Conservation (phyloP, 2,888 invertebrate species). For the Drosophila borborema region DNA sequence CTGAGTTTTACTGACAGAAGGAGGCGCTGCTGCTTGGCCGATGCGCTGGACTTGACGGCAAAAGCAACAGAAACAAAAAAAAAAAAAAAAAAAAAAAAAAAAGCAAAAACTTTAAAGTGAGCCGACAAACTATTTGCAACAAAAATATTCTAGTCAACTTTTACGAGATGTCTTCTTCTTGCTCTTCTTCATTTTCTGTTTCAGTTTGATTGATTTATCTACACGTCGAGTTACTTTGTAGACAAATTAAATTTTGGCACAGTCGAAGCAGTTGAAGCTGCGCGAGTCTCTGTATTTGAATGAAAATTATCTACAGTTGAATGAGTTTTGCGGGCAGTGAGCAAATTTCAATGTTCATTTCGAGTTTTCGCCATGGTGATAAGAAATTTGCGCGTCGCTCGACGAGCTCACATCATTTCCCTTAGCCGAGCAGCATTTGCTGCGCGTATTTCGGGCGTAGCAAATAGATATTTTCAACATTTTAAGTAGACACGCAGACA, state of each 20-base stretch:
- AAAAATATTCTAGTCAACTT: conserved; percentile 43
- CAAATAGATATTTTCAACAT: conserved; percentile 80
- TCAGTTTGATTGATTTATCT: conserved; percentile 74
- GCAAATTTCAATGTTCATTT: conserved; percentile 77
- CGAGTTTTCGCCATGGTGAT: conserved; percentile 59
- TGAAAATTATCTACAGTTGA: conserved; percentile 82
- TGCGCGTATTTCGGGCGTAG: conserved; percentile 72
- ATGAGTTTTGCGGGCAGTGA: conserved; percentile 70
- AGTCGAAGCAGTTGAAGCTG: conserved; percentile 43
- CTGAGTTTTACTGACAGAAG: conserved; percentile 12
- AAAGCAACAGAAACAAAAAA: conserved; percentile 2
- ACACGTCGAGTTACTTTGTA: conserved; percentile 74
- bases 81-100: background rate
- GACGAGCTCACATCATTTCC: conserved; percentile 40
- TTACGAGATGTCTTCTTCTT: conserved; percentile 37
- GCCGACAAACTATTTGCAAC: conserved; percentile 46
- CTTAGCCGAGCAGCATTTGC: conserved; percentile 41
- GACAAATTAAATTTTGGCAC: conserved; percentile 73
- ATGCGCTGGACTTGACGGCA: conserved; percentile 51
- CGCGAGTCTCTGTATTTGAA: conserved; percentile 36
- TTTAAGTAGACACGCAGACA: conserved; percentile 69
- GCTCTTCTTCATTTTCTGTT: conserved; percentile 12
- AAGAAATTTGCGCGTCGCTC: conserved; percentile 61
- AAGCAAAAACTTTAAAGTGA: conserved; percentile 61
- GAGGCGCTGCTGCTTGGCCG: conserved; percentile 18